phyloP scores from a whole-genome alignment of 2,888 invertebrate genomes.

The Aphidoletes aphidimyza region DNA sequence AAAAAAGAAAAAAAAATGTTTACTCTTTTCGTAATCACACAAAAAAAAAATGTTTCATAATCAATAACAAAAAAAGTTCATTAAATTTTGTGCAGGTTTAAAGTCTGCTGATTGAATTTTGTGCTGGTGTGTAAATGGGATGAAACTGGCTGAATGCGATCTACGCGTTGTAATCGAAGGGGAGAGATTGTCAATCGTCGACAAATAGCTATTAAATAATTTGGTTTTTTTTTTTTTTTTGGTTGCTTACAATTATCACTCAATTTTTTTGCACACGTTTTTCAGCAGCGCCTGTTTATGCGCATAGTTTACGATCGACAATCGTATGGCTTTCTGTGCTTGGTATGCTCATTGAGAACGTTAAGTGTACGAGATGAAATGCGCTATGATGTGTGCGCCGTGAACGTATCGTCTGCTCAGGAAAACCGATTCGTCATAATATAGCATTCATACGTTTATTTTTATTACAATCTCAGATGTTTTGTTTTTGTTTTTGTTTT shows the following conservation, averaged over 20 bases:
- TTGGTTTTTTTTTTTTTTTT: background rate
- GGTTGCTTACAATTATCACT: too few relatives aligned
- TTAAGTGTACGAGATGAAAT: background rate
- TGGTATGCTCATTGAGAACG: background rate
- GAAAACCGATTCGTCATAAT: background rate
- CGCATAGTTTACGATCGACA: constrained; percentile 1
- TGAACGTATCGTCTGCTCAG: background rate
- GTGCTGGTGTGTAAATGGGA: background rate
- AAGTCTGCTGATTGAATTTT: background rate
- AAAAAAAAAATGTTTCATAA: too few relatives aligned
- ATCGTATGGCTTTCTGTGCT: background rate
- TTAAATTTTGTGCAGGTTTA: background rate
- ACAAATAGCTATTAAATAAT: background rate
- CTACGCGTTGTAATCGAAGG: background rate
- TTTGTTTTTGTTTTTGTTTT: too few relatives aligned
- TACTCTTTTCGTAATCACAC: too few relatives aligned
- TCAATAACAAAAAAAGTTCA: too few relatives aligned
- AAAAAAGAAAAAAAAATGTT: too few relatives aligned
- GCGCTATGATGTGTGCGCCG: background rate
- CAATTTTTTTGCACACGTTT: background rate
- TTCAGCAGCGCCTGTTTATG: background rate
- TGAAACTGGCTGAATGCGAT: background rate
- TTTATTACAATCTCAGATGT: too few relatives aligned
- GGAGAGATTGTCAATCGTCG: background rate
- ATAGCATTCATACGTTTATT: background rate